Conservation (phyloP, 2,888 invertebrate species). For the Elmis aenea region DNA sequence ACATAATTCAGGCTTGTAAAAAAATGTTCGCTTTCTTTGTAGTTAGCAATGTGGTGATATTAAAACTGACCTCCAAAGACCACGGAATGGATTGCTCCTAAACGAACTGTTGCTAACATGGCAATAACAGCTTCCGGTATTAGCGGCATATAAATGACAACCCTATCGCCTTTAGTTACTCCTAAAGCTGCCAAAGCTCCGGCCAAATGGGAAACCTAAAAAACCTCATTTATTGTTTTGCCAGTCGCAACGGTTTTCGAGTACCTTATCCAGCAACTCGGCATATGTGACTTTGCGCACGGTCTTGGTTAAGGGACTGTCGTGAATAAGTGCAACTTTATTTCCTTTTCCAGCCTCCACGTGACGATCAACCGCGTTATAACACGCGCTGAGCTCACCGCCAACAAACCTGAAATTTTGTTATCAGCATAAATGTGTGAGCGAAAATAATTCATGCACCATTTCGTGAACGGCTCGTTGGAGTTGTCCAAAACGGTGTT, state of each 20-base stretch:
- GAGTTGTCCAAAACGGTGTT: slow-evolving; percentile 76
- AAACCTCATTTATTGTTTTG: slow-evolving; percentile 3
- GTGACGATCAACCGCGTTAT: slow-evolving; percentile 90
- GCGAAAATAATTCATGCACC: slow-evolving; percentile 53
- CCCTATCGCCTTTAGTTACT: slow-evolving; percentile 75
- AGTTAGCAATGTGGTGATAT: background rate
- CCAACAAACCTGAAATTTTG: slow-evolving; percentile 68
- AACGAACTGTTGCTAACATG: slow-evolving; percentile 80
- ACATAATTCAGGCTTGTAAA: too few relatives aligned
- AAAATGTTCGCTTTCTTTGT: too few relatives aligned
- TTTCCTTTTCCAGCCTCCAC: slow-evolving; percentile 73
- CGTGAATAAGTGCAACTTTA: slow-evolving; percentile 80
- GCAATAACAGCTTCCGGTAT: slow-evolving; percentile 86
- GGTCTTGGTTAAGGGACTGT: slow-evolving; percentile 81
- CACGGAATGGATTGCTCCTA: slow-evolving; percentile 90
- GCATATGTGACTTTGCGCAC: slow-evolving; percentile 74
- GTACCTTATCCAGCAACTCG: slow-evolving; percentile 74
- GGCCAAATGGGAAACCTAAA: slow-evolving; percentile 68
- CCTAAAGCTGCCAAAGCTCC: slow-evolving; percentile 74
- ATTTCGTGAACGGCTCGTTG: slow-evolving; percentile 82
- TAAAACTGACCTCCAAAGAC: slow-evolving; percentile 75
- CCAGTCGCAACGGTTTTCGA: background rate
- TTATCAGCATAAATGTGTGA: too few relatives aligned
- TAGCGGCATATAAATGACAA: slow-evolving; percentile 92
- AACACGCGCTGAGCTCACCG: slow-evolving; percentile 87